A percentile compares a stretch with the other conserved stretches of the same genome.
Conservation (phyloP, 2,113 vertebrate species). For the Pycnonotus jocosus region DNA sequence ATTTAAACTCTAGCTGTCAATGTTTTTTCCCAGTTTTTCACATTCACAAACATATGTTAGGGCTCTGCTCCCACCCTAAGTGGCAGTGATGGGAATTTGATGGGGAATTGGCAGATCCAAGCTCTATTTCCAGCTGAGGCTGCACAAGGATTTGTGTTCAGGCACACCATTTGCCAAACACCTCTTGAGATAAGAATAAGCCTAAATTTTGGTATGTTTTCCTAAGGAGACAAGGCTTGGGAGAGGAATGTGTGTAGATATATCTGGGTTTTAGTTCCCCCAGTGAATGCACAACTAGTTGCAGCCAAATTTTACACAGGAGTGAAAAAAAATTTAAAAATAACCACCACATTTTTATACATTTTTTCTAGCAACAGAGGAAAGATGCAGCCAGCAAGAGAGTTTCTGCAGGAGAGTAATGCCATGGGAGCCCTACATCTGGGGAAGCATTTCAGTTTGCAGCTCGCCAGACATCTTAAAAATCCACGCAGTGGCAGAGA, state of each 20-base stretch:
- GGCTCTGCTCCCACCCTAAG: not conserved
- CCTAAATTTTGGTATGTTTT: not conserved
- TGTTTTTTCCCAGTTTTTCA: not conserved
- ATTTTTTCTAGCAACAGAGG: not conserved
- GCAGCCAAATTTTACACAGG: not conserved
- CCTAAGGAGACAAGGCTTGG: not conserved
- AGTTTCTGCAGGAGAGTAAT: not conserved
- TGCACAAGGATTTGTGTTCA: not conserved
- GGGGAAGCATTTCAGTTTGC: not conserved
- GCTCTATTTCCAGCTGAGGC: slow-evolving; percentile 15
- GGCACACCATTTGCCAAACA: not conserved
- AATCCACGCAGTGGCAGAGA: not conserved
- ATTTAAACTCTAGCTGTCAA: slow-evolving; percentile 39
- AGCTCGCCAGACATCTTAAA: not conserved
- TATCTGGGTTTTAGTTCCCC: not conserved
- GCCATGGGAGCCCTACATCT: not conserved
- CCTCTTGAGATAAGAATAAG: not conserved
- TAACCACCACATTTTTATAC: not conserved
- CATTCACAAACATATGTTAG: slow-evolving; percentile 4
- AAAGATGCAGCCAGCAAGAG: not conserved
- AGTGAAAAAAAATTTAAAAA: not conserved
- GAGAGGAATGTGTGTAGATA: not conserved
- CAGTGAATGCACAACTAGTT: not conserved
- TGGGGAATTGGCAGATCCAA: not conserved
- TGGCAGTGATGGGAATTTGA: not conserved